Percentiles rank a stretch among this genome's conserved stretches.
phyloP scores from a whole-genome alignment of 2,888 invertebrate species.

The Schizotus pectinicornis region DNA sequence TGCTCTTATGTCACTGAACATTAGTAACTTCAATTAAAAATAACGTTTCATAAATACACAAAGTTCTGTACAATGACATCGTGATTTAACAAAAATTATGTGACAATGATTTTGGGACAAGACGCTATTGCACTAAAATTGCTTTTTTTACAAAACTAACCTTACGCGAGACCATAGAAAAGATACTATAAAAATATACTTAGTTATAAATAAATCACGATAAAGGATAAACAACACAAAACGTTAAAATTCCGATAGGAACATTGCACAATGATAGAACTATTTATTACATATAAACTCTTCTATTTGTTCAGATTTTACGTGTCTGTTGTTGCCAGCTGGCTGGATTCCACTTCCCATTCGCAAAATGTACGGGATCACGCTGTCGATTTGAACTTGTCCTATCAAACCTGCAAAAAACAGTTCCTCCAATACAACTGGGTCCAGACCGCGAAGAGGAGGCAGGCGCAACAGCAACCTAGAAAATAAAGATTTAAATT shows the following conservation, averaged over 20 bases:
- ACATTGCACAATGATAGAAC: conserved; percentile 30
- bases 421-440: conserved; percentile 83
- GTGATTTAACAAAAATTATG: no score
- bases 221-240: conserved; percentile 13
- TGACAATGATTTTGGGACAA: no score
- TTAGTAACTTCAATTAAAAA: no score
- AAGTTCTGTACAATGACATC: no score
- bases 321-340: conserved; percentile 45
- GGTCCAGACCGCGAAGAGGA: conserved; percentile 74
- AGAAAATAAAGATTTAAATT: conserved; percentile 27
- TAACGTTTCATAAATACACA: no score
- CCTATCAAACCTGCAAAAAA: conserved; percentile 93
- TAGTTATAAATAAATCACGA: conserved; percentile 24
- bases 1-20: no score
- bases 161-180: neutral
- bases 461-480: conserved; percentile 74
- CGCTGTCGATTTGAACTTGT: conserved; percentile 92
- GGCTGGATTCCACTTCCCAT: conserved; percentile 50
- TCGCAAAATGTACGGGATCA: conserved; percentile 90
- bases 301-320: conserved; percentile 54
- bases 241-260: conserved; percentile 20
- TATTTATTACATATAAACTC: conserved; percentile 48
- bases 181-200: neutral
- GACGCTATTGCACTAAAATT: no score
- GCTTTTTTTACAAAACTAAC: no score